Evolutionary conservation across 2,113 vertebrate species (phyloP).

Genomic region (Muntiacus reevesi): DNA sequence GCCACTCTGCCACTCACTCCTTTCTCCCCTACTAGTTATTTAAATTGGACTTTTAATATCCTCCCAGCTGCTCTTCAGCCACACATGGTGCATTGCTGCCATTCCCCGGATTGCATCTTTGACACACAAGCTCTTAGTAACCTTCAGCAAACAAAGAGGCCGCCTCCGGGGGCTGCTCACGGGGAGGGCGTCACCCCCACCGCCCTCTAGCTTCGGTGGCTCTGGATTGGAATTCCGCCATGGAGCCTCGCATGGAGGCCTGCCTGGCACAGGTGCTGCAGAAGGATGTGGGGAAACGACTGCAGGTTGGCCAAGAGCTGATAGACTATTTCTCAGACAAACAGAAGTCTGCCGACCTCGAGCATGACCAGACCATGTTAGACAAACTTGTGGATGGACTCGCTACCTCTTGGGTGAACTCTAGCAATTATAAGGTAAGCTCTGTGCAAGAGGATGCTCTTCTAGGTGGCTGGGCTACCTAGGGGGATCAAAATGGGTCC

Average conservation of each 20-base stretch:
- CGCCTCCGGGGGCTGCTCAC: slow-evolving; percentile 73
- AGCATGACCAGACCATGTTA: slow-evolving; percentile 95
- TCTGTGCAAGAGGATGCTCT: neutral
- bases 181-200: slow-evolving; percentile 75
- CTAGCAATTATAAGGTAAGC: slow-evolving; percentile 98
- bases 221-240: slow-evolving; percentile 79
- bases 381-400: slow-evolving; percentile 98
- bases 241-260: slow-evolving; percentile 96
- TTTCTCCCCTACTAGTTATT: slow-evolving; percentile 86
- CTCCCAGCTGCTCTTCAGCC: slow-evolving; percentile 94
- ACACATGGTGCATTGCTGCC: slow-evolving; percentile 99
- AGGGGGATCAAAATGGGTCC: neutral
- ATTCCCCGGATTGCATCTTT: slow-evolving; percentile 91
- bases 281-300: slow-evolving; percentile 95
- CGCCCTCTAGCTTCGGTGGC: slow-evolving; percentile 78
- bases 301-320: slow-evolving; percentile 96
- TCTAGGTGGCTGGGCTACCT: neutral
- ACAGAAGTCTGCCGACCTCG: slow-evolving; percentile 94
- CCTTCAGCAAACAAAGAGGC: slow-evolving; percentile 82
- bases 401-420: slow-evolving; percentile 97
- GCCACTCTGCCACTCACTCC: slow-evolving; percentile 72
- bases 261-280: slow-evolving; percentile 94
- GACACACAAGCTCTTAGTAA: slow-evolving; percentile 86
- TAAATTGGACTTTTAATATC: slow-evolving; percentile 90
- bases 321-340: slow-evolving; percentile 94